A percentile compares a stretch with the other conserved stretches of the same genome.
Evolutionary conservation across 1,140 invertebrate species (phyloP).

Genomic region (Stenopsyche tienmushanensis): DNA sequence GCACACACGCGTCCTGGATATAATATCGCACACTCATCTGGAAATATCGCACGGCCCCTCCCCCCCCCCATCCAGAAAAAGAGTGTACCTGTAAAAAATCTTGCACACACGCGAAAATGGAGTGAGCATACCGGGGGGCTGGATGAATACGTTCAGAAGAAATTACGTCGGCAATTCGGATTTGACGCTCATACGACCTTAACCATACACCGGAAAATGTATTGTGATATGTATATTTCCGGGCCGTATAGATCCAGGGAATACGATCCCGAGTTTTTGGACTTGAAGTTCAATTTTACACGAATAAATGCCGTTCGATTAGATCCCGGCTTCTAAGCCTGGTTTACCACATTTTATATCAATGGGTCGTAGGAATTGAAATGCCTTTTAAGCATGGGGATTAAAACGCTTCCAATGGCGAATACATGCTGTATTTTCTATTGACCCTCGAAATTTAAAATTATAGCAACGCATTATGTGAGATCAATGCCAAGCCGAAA

Average conservation of each 20-base stretch:
- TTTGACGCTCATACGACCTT: constrained; percentile 1
- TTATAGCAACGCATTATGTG: too few relatives aligned
- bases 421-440: too few relatives aligned
- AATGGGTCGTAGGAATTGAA: too few relatives aligned
- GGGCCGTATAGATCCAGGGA: neutral
- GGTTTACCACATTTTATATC: too few relatives aligned
- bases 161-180: constrained; percentile 2
- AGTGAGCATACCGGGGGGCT: neutral
- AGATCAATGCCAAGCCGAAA: too few relatives aligned
- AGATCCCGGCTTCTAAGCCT: too few relatives aligned
- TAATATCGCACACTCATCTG: neutral
- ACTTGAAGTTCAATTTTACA: too few relatives aligned
- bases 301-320: too few relatives aligned
- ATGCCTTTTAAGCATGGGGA: too few relatives aligned
- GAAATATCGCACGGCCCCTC: neutral
- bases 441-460: too few relatives aligned
- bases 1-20: neutral
- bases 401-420: too few relatives aligned
- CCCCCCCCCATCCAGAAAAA: neutral
- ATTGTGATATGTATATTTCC: neutral
- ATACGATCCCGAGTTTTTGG: too few relatives aligned
- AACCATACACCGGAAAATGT: neutral
- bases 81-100: neutral
- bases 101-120: neutral
- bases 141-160: neutral